A percentile compares a stretch with the other conserved stretches of the same genome.
Evolutionary conservation across 2,797 vertebrate species (phyloP).

Genomic region (Falco naumanni): DNA sequence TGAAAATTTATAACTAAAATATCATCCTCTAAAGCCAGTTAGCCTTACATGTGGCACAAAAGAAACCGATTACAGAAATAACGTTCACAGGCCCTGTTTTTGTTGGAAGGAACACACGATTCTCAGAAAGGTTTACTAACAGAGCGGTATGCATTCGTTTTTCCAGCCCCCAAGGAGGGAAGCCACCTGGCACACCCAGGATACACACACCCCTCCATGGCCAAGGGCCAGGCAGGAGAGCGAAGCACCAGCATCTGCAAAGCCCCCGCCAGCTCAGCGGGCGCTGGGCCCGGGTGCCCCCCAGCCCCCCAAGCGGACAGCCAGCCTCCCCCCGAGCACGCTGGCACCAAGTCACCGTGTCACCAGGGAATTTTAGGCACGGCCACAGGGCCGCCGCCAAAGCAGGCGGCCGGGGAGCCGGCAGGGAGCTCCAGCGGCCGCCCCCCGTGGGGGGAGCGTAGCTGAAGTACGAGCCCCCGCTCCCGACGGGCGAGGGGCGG

Average conservation of each 20-base stretch:
- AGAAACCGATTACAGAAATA: neutral
- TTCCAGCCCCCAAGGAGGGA: neutral
- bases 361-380: neutral
- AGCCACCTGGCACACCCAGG: neutral
- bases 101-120: neutral
- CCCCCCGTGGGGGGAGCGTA: neutral
- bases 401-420: neutral
- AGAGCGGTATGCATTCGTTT: accelerated
- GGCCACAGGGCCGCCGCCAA: neutral
- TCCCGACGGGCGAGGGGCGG: neutral
- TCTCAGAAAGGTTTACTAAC: neutral
- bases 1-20: neutral
- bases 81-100: accelerated
- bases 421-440: accelerated
- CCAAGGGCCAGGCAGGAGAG: accelerated
- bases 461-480: neutral
- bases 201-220: accelerated
- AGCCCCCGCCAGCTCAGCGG: neutral
- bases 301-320: accelerated
- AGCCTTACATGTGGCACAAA: accelerated
- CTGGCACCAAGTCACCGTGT: neutral
- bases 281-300: neutral
- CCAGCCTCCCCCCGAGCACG: neutral
- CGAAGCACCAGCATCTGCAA: accelerated
- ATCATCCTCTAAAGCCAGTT: neutral